Conservation (phyloP, 92 coral and sea anemone species). For the Zoanthus gigantus region DNA sequence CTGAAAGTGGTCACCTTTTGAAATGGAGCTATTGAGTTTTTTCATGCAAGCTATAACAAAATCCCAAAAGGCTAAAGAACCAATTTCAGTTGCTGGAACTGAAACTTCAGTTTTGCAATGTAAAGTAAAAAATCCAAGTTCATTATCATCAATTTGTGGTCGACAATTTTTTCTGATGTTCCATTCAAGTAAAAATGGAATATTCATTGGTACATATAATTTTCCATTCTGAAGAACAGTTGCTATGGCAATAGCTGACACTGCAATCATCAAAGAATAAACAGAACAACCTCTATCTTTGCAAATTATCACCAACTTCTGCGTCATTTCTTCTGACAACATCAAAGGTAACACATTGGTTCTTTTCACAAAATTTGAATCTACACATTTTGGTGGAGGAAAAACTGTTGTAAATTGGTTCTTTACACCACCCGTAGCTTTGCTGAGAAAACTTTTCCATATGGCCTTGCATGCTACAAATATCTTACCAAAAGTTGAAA, state of each 20-base stretch:
- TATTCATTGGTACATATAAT: constrained; percentile 51
- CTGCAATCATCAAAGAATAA: constrained; percentile 77
- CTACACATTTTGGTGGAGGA: constrained; percentile 68
- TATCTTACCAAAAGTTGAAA: constrained; percentile 40
- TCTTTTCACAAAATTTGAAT: constrained; percentile 67
- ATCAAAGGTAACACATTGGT: constrained; percentile 71
- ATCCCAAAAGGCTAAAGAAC: constrained; percentile 67
- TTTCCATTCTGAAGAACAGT: constrained; percentile 70
- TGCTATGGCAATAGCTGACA: constrained; percentile 75
- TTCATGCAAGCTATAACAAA: constrained; percentile 67
- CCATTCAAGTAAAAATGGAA: constrained; percentile 68
- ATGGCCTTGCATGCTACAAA: constrained; percentile 33
- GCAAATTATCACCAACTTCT: constrained; percentile 57
- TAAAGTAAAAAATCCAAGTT: constrained; percentile 70
- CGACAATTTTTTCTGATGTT: constrained; percentile 67
- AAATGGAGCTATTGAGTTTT: constrained; percentile 55
- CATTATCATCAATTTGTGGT: constrained; percentile 49
- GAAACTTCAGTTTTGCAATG: constrained; percentile 63
- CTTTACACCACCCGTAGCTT: constrained; percentile 54
- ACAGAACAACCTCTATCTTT: constrained; percentile 74
- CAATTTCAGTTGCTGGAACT: constrained; percentile 40
- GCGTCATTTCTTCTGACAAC: constrained; percentile 51
- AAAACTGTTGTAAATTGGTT: constrained; percentile 68
- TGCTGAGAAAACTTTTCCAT: constrained; percentile 15
- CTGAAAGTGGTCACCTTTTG: constrained; percentile 62